A percentile compares a stretch with the other conserved stretches of the same genome.
These are phyloP conservation scores for Loxodonta africana DNA, from an alignment of 2,113 vertebrate genomes.

Conservation along the genomic window DNA sequence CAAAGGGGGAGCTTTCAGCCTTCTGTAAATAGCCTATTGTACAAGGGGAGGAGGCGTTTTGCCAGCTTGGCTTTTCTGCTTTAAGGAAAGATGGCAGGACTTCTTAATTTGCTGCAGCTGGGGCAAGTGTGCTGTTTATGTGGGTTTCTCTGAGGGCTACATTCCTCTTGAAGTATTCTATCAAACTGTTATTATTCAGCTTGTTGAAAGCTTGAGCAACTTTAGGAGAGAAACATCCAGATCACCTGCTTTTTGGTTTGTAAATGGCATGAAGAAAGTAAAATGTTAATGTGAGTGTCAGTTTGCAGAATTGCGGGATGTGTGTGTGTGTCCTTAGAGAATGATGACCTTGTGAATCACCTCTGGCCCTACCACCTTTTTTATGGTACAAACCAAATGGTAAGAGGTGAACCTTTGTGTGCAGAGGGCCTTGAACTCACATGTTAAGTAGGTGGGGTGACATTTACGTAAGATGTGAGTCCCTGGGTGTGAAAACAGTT, in stretches of 20 bases:
- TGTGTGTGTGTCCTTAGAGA: background rate
- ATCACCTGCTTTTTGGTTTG: background rate
- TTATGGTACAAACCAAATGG: background rate
- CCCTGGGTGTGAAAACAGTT: background rate
- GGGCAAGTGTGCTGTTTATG: slow-evolving; percentile 71
- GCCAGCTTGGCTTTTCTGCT: slow-evolving; percentile 83
- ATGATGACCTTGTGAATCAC: slow-evolving; percentile 36
- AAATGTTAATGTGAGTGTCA: slow-evolving; percentile 71
- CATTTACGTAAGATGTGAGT: background rate
- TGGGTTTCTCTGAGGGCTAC: slow-evolving; percentile 69
- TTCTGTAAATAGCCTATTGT: slow-evolving; percentile 89
- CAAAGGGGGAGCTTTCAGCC: slow-evolving; percentile 87
- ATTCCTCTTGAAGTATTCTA: slow-evolving; percentile 62
- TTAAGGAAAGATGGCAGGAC: slow-evolving; percentile 83
- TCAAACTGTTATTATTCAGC: background rate
- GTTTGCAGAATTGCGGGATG: background rate
- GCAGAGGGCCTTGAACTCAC: background rate
- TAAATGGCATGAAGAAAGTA: slow-evolving; percentile 11
- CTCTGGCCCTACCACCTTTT: background rate
- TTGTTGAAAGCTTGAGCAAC: slow-evolving; percentile 41
- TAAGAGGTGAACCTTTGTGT: slow-evolving; percentile 37
- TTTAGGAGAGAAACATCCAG: background rate
- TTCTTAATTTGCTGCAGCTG: slow-evolving; percentile 78
- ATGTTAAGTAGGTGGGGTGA: background rate
- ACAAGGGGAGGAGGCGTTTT: slow-evolving; percentile 78